Percentiles rank a stretch among this genome's conserved stretches.
Evolutionary conservation across 2,113 vertebrate genomes (phyloP).

Genomic region (Muntiacus muntjak): DNA sequence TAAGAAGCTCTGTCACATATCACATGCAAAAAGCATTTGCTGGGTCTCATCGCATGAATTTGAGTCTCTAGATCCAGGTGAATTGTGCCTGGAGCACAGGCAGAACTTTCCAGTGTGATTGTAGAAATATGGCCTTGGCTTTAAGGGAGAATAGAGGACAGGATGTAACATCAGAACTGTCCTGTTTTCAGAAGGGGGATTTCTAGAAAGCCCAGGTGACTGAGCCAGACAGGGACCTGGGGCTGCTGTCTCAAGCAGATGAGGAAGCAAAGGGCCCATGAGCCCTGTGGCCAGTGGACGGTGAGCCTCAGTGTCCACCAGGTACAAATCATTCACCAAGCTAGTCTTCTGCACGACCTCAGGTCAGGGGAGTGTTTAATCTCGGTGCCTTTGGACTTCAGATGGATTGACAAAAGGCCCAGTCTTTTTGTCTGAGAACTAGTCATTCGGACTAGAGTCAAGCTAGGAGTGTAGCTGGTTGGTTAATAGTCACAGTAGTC

Average conservation of each 20-base stretch:
- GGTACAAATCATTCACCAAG: not conserved
- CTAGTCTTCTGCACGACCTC: not conserved
- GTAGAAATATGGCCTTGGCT: not conserved
- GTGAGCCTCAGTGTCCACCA: not conserved
- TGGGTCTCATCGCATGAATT: not conserved
- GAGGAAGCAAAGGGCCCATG: not conserved
- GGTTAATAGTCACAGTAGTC: not conserved
- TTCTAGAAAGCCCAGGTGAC: not conserved
- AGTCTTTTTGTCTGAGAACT: not conserved
- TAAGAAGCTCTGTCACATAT: not conserved
- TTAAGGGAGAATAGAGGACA: not conserved
- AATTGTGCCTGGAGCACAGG: accelerated
- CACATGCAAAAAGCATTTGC: not conserved
- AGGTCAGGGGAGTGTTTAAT: not conserved
- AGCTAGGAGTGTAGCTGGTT: not conserved
- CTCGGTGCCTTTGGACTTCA: not conserved
- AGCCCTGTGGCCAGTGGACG: not conserved
- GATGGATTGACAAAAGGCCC: not conserved
- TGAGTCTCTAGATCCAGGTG: not conserved
- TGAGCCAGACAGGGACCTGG: not conserved
- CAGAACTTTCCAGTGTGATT: not conserved
- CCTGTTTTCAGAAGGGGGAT: not conserved
- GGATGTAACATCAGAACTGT: not conserved
- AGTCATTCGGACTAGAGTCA: not conserved
- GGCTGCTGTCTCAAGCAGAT: not conserved